Evolutionary conservation across 2,797 vertebrate species (phyloP).

Genomic region (Heterohyrax brucei): DNA sequence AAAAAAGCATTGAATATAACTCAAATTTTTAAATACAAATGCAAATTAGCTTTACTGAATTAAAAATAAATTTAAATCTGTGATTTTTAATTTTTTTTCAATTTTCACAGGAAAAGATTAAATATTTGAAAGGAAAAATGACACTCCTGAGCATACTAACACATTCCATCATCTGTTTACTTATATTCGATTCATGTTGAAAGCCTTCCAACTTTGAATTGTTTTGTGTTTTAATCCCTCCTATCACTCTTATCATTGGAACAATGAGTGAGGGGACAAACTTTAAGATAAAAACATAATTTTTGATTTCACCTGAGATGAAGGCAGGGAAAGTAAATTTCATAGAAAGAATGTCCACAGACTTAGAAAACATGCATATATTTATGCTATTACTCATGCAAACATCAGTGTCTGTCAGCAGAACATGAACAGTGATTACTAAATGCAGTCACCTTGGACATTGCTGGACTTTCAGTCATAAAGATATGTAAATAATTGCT

Average conservation of each 20-base stretch:
- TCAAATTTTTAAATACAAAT: slow-evolving; percentile 16
- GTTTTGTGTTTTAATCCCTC: slow-evolving; percentile 49
- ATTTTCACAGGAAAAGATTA: neutral
- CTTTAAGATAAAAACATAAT: neutral
- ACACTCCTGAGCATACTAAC: neutral
- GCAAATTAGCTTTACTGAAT: neutral
- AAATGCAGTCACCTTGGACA: neutral
- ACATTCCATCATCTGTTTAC: neutral
- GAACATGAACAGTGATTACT: neutral
- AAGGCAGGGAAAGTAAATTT: neutral
- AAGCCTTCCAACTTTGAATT: neutral
- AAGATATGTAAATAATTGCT: neutral
- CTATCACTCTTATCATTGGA: neutral
- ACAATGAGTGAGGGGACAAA: slow-evolving; percentile 7
- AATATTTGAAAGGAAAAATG: neutral
- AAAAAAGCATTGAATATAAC: slow-evolving; percentile 18
- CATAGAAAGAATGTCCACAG: neutral
- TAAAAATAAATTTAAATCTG: neutral
- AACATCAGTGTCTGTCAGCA: neutral
- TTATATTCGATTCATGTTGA: neutral
- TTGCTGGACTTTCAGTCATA: neutral
- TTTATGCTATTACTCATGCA: slow-evolving; percentile 1
- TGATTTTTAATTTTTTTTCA: neutral
- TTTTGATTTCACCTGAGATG: neutral
- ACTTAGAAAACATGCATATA: neutral